A percentile compares a stretch with the other conserved stretches of the same genome.
Evolutionary conservation across 2,113 vertebrate species (phyloP).

Genomic region (Strix uralensis): DNA sequence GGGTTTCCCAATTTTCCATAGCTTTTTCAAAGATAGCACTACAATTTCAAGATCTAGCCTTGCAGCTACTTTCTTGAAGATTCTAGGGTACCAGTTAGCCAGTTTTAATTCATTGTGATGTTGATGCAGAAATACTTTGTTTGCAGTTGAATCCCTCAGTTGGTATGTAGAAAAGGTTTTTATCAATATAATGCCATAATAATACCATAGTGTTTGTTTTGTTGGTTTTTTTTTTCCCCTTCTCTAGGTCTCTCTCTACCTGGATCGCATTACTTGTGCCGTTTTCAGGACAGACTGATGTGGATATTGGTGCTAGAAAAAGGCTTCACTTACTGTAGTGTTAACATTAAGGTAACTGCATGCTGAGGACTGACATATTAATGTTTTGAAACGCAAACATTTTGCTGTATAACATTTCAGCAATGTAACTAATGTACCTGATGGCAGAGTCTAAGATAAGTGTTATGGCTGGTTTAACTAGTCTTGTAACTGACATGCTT

Average conservation of each 20-base stretch:
- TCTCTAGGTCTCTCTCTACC: slow-evolving; percentile 84
- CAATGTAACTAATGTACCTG: not conserved
- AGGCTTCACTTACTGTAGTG: slow-evolving; percentile 92
- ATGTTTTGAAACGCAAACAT: not conserved
- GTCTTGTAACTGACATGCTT: not conserved
- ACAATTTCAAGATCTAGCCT: not conserved
- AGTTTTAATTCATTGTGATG: not conserved
- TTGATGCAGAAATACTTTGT: not conserved
- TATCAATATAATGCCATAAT: not conserved
- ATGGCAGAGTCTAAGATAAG: not conserved
- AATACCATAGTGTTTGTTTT: not conserved
- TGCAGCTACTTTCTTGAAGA: not conserved
- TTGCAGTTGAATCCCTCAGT: not conserved
- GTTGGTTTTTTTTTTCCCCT: not conserved
- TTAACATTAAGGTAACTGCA: slow-evolving; percentile 91
- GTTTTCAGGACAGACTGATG: slow-evolving; percentile 93
- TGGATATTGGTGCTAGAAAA: slow-evolving; percentile 94
- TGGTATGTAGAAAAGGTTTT: not conserved
- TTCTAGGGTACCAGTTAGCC: not conserved
- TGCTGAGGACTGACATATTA: not conserved
- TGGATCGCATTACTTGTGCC: slow-evolving; percentile 94
- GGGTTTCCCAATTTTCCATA: not conserved
- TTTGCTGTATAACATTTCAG: not conserved
- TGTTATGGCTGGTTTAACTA: not conserved
- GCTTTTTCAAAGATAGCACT: not conserved